phyloP scores from a whole-genome alignment of 2,888 invertebrate genomes.

The Dynastes maya region DNA sequence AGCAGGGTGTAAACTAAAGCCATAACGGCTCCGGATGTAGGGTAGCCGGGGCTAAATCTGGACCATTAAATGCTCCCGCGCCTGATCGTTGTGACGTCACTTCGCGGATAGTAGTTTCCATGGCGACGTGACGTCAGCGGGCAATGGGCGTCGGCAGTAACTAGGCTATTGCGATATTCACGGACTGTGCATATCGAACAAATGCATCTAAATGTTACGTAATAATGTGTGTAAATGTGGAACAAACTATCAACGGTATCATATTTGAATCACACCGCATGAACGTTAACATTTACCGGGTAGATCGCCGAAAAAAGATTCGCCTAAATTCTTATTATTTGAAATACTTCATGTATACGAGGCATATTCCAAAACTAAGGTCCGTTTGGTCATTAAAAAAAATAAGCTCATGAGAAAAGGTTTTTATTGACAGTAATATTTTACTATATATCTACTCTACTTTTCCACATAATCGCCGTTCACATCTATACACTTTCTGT shows the following conservation, averaged over 20 bases:
- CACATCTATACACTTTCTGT: too few species aligned
- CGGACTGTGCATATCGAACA: slow-evolving; percentile 46
- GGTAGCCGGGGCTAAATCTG: slow-evolving; percentile 57
- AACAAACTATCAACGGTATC: background rate
- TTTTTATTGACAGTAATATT: too few species aligned
- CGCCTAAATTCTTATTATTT: background rate
- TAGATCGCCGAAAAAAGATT: background rate
- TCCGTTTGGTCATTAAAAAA: too few species aligned
- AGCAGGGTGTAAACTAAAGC: slow-evolving; percentile 54
- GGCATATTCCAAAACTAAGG: too few species aligned
- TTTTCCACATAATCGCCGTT: too few species aligned
- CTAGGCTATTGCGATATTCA: slow-evolving; percentile 45
- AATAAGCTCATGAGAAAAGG: too few species aligned
- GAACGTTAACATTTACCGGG: background rate
- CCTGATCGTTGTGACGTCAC: slow-evolving; percentile 56
- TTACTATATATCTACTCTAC: too few species aligned
- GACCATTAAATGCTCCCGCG: slow-evolving; percentile 58
- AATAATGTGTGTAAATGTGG: slow-evolving; percentile 15
- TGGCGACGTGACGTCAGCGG: slow-evolving; percentile 56
- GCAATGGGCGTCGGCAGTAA: slow-evolving; percentile 55
- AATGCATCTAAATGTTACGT: slow-evolving; percentile 43
- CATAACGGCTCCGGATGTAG: slow-evolving; percentile 56
- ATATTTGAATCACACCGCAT: background rate
- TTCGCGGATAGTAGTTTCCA: slow-evolving; percentile 55
- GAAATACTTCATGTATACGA: too few species aligned